phyloP scores from a whole-genome alignment of 2,113 vertebrate species.

The Microtus richardsoni region DNA sequence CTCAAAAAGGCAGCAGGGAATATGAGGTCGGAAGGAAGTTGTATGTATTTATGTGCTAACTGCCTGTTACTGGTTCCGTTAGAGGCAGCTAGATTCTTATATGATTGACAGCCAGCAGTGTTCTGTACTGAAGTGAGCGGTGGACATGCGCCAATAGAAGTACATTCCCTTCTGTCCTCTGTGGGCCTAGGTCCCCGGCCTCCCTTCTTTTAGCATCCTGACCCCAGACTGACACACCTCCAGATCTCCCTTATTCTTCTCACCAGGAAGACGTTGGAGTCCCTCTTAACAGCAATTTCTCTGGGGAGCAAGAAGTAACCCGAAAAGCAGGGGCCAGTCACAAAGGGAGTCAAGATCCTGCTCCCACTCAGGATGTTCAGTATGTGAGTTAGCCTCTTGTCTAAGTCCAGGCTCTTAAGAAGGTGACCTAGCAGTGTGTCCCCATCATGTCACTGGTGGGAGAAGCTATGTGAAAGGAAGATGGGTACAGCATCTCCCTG shows the following conservation, averaged over 20 bases:
- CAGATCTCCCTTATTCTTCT: background rate
- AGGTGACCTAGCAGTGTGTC: background rate
- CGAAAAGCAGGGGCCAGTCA: background rate
- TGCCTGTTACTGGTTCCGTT: rapidly evolving
- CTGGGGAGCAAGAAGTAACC: background rate
- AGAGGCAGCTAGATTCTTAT: background rate
- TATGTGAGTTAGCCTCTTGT: background rate
- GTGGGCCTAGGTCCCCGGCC: background rate
- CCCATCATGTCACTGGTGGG: rapidly evolving
- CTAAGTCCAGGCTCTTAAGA: too few relatives aligned
- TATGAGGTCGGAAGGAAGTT: background rate
- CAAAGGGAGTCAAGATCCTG: background rate
- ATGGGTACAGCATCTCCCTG: background rate
- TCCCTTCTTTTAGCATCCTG: background rate
- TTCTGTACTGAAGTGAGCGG: background rate
- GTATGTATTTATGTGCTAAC: background rate
- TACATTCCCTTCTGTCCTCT: background rate
- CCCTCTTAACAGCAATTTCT: background rate
- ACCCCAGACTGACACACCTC: background rate
- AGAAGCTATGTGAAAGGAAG: background rate
- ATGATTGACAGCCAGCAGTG: background rate
- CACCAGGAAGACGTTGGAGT: background rate
- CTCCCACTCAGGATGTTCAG: background rate
- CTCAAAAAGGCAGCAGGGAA: background rate
- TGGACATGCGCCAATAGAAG: background rate